Evolutionary conservation across 1,140 invertebrate genomes (phyloP), one percentile per base, ranked within the genome.

Genomic region (Orius insidiosus): DNA sequence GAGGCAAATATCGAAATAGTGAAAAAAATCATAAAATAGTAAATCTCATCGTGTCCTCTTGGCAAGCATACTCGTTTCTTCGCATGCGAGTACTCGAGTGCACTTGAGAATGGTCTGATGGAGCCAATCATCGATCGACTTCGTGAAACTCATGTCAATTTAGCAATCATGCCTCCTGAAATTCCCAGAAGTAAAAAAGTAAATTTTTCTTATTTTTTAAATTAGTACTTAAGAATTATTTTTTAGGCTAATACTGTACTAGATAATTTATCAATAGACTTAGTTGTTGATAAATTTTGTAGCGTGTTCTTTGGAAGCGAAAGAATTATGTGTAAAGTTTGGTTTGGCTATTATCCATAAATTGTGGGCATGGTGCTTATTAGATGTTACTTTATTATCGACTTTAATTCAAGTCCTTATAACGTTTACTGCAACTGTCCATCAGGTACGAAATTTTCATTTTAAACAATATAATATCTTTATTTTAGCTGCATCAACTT

Each of bases 241-340:
- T 45, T 37, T 47, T 19, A 38, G 19, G 15, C 34, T 2, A 47
- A 47, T 39, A 16, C 9, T 3, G 34, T 68, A n/a, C 53, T 73
- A 36, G 58, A 58, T 13, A 67, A 70, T 37, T 42, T 70, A 6
- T 60, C 62, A 30, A 49, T 59, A 35, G 55, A 68, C n/a, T 56
- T 71, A 10, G 55, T 52, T 73, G 6, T 41, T 70, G 31, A 68
- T 66, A 41, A 72, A 71, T 56, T 71, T 72, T 45, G 58, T 70
- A 55, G 57, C 61, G 11, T 57, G 59, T 19, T 56, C 58, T 50
- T 46, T 37, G 13, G 34, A 54, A 11, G 63, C 64, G 1, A 72
- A 71, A 49, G 51, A 54, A 35, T 54, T 53, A 34, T 56, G 66
- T 3, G 59, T 60, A 0, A 53, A 59, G 40, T 53, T 58, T 18